These are phyloP conservation scores for Pteria penguin DNA, from an alignment of 2,888 invertebrate genomes.

Conservation along the genomic window DNA sequence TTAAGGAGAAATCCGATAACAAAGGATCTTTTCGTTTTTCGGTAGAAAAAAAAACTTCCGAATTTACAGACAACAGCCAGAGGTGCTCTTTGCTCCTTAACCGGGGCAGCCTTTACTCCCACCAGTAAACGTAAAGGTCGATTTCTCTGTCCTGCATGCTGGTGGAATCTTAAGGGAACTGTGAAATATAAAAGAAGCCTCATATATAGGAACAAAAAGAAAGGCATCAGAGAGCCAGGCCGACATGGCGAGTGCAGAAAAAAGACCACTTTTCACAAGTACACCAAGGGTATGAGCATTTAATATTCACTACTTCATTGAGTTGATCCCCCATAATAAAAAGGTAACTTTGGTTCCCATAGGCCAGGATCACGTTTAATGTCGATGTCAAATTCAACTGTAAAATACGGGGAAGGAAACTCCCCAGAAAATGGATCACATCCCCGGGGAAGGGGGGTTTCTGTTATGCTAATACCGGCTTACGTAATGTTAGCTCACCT, in stretches of 20 bases:
- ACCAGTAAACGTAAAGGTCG: constrained; percentile 1
- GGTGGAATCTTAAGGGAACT: constrained; percentile 8
- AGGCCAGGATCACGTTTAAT: no score
- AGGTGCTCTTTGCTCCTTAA: background rate
- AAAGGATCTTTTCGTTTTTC: constrained; percentile 17
- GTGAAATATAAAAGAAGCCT: constrained; percentile 5
- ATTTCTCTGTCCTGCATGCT: constrained; percentile 23
- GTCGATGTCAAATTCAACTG: no score
- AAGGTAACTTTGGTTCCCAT: no score
- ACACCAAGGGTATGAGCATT: no score
- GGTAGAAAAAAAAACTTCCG: constrained; percentile 10
- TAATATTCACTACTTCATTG: no score
- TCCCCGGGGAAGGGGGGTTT: no score
- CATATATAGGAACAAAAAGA: background rate
- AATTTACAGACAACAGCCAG: background rate
- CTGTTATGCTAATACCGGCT: no score
- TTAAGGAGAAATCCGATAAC: background rate
- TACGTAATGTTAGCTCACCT: no score
- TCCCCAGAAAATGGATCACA: no score
- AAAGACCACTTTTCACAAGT: constrained; percentile 9
- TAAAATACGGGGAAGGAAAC: no score
- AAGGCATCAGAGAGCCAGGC: background rate
- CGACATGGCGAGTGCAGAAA: no score
- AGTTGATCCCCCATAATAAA: no score
- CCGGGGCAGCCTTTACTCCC: constrained; percentile 1